Conservation (phyloP, 2,888 invertebrate genomes). For the Sabatieria punctata region DNA sequence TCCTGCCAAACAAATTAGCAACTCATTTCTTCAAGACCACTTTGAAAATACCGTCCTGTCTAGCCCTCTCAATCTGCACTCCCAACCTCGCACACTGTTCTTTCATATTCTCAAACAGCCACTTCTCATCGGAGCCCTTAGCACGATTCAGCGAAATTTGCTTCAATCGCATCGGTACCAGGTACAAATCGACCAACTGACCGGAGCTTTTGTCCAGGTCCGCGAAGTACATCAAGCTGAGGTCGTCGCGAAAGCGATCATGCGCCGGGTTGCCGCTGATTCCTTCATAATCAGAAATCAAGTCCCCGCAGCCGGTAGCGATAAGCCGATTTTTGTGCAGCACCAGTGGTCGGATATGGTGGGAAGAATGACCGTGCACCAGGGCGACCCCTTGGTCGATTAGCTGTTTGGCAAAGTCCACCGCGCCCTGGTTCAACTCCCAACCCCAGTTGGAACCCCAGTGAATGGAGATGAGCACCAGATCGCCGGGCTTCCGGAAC, state of each 20-base stretch:
- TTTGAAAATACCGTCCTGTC: too few relatives aligned
- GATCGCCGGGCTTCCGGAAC: constrained; percentile 9
- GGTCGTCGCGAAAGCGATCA: constrained; percentile 2
- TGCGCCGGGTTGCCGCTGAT: constrained; percentile 10
- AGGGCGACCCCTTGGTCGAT: constrained; percentile 14
- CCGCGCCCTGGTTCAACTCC: constrained; percentile 7
- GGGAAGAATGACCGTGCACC: constrained; percentile 16
- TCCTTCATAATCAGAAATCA: constrained; percentile 16
- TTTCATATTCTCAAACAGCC: constrained; percentile 5
- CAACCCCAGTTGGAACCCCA: constrained; percentile 18
- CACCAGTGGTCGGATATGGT: constrained; percentile 15
- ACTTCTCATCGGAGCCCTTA: background rate
- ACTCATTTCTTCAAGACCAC: too few relatives aligned
- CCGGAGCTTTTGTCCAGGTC: constrained; percentile 3
- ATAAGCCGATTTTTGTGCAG: constrained; percentile 15
- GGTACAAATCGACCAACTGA: background rate
- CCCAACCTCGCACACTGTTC: background rate
- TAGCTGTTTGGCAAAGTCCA: constrained; percentile 12
- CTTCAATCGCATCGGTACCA: constrained; percentile 7
- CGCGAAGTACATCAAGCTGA: constrained; percentile 10
- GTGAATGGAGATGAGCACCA: constrained; percentile 14
- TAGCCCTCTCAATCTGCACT: too few relatives aligned
- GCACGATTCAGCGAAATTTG: constrained; percentile 1
- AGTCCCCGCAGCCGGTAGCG: constrained; percentile 17
- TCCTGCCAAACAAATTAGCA: too few relatives aligned